Percentiles rank a stretch among this genome's conserved stretches.
These are phyloP conservation scores for Zygogramma bicolorata DNA, from an alignment of 2,888 invertebrate species.

Conservation along the genomic window DNA sequence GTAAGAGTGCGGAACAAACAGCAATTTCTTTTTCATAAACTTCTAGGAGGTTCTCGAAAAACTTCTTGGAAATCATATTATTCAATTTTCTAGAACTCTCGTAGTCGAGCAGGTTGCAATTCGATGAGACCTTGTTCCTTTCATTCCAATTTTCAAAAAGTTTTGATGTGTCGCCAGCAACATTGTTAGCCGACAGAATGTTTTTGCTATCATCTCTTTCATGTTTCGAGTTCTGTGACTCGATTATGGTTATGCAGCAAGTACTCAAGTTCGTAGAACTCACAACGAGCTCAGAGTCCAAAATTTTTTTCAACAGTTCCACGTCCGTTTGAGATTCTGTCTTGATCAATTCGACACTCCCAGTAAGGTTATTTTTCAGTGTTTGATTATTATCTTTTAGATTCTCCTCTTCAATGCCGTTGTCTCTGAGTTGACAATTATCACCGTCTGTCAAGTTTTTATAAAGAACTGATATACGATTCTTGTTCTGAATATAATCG, in stretches of 20 bases:
- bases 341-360: neutral
- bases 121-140: neutral
- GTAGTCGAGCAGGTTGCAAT: neutral
- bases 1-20: constrained; percentile 37
- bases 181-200: neutral
- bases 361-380: no score
- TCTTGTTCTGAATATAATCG: neutral
- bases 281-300: constrained; percentile 16
- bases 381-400: no score
- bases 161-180: neutral
- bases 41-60: constrained; percentile 43
- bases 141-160: neutral
- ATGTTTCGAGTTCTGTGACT: neutral
- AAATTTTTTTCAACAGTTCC: constrained; percentile 13
- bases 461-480: neutral
- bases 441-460: neutral
- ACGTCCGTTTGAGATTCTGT: constrained; percentile 10
- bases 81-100: constrained; percentile 4
- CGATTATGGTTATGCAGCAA: constrained; percentile 23
- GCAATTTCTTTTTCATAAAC: constrained; percentile 48
- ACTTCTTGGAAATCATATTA: constrained; percentile 34
- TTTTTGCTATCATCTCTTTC: neutral
- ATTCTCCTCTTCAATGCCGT: no score
- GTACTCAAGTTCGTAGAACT: constrained; percentile 23
- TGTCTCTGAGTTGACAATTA: neutral